Evolutionary conservation across 2,113 vertebrate species (phyloP).

Genomic region (Tragelaphus strepsiceros): DNA sequence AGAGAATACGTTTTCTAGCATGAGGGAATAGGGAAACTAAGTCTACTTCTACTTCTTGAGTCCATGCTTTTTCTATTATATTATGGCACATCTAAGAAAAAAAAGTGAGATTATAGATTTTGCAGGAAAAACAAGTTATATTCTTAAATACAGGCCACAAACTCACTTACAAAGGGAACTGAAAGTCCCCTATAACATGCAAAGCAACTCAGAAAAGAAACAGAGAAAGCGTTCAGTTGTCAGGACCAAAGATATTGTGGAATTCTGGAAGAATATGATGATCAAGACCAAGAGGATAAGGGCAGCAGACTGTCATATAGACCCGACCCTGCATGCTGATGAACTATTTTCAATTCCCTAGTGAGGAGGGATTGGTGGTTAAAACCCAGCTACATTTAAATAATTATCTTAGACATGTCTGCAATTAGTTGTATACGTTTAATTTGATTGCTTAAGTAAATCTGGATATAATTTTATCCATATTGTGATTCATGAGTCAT

Average conservation of each 20-base stretch:
- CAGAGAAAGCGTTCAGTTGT: background rate
- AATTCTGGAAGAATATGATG: slow-evolving; percentile 4
- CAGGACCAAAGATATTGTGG: background rate
- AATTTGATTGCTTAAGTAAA: slow-evolving; percentile 66
- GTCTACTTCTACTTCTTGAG: background rate
- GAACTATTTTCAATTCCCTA: slow-evolving; percentile 49
- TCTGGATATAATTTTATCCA: slow-evolving; percentile 69
- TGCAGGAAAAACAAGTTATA: background rate
- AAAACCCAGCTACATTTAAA: slow-evolving; percentile 55
- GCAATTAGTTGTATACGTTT: slow-evolving; percentile 62
- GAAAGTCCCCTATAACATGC: background rate
- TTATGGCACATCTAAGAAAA: background rate
- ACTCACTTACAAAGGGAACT: background rate
- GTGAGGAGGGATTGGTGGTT: slow-evolving; percentile 23
- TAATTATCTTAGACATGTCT: slow-evolving; percentile 57
- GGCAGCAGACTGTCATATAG: background rate
- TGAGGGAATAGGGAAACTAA: background rate
- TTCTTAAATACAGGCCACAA: background rate
- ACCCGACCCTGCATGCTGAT: slow-evolving; percentile 8
- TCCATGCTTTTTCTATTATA: background rate
- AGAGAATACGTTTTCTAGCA: background rate
- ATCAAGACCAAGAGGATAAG: background rate
- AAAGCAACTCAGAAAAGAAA: background rate
- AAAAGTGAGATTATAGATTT: background rate
- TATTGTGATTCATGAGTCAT: slow-evolving; percentile 45